Conservation (phyloP, 2,888 invertebrate genomes). For the Actias luna region DNA sequence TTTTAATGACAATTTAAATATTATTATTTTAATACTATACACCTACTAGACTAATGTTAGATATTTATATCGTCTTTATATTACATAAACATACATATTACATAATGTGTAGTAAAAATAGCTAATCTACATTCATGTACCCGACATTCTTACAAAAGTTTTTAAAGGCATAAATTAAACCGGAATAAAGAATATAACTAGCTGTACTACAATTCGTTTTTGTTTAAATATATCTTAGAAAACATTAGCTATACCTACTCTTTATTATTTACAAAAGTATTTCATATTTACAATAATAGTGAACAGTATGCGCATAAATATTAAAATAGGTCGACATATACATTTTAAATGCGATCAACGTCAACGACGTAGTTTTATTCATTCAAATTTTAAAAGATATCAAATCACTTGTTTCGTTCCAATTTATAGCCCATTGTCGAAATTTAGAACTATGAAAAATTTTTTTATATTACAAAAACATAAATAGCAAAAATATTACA, state of each 20-base stretch:
- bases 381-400: conserved; percentile 37
- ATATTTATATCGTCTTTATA: too few relatives aligned
- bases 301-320: conserved; percentile 36
- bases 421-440: conserved; percentile 18
- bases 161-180: too few relatives aligned
- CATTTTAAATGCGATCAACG: conserved; percentile 43
- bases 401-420: conserved; percentile 27
- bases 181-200: too few relatives aligned
- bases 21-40: too few relatives aligned
- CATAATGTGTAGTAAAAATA: too few relatives aligned
- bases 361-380: conserved; percentile 35
- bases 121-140: too few relatives aligned
- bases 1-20: too few relatives aligned
- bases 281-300: conserved; percentile 16
- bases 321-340: conserved; percentile 46
- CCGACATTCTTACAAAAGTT: too few relatives aligned
- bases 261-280: conserved; percentile 7
- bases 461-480: neutral
- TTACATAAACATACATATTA: too few relatives aligned
- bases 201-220: too few relatives aligned
- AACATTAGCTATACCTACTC: neutral
- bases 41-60: too few relatives aligned
- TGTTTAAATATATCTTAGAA: too few relatives aligned
- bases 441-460: neutral
- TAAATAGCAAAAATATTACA: neutral